Evolutionary conservation across 2,888 invertebrate genomes (phyloP).

Genomic region (Ophion ellenae): DNA sequence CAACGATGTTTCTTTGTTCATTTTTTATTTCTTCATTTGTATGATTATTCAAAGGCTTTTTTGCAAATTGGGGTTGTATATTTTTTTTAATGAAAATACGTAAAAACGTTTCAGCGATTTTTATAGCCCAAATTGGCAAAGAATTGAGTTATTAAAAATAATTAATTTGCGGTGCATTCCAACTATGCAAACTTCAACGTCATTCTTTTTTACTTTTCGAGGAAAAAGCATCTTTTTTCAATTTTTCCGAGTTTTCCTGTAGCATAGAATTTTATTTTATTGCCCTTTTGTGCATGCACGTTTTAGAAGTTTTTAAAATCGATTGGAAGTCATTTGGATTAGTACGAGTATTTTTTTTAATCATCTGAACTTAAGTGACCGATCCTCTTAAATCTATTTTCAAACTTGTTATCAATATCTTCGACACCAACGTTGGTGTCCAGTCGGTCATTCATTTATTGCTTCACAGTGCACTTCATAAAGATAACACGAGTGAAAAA

Average conservation of each 20-base stretch:
- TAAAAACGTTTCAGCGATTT: no score
- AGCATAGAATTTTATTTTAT: background rate
- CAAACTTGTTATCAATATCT: background rate
- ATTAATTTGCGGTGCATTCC: no score
- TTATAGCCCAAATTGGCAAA: no score
- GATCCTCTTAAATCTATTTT: background rate
- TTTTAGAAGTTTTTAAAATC: background rate
- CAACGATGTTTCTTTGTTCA: background rate
- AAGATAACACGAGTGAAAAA: background rate
- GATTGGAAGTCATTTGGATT: background rate
- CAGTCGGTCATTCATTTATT: background rate
- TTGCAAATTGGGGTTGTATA: background rate
- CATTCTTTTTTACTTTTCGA: no score
- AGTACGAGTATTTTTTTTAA: background rate
- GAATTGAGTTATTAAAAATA: no score
- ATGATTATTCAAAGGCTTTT: background rate
- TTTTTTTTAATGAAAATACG: no score
- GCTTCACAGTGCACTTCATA: background rate
- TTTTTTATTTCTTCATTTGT: background rate
- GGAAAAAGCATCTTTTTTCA: no score
- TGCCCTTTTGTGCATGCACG: background rate
- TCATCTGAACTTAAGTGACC: background rate
- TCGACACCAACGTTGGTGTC: background rate
- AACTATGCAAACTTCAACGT: no score
- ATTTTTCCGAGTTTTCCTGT: no score